Conservation (phyloP, 2,797 vertebrate genomes). For the Carcharodon carcharias region DNA sequence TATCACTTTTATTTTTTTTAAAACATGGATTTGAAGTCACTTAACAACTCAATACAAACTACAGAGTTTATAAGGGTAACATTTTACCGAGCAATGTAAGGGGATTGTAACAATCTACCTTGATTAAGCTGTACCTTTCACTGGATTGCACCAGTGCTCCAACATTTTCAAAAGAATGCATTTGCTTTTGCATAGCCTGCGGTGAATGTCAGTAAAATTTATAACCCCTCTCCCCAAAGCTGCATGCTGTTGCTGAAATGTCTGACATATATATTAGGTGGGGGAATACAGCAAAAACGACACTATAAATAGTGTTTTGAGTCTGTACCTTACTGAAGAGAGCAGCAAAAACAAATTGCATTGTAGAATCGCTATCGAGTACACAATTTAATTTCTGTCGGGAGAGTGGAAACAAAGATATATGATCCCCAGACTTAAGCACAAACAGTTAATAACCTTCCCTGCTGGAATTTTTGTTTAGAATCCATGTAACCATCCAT, state of each 20-base stretch:
- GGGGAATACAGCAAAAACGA: constrained; percentile 84
- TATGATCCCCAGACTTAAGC: not conserved
- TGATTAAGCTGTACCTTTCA: constrained; percentile 37
- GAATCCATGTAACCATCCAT: not conserved
- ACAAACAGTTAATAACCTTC: not conserved
- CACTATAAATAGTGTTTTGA: constrained; percentile 73
- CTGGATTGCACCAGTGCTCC: constrained; percentile 18
- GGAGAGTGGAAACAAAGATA: not conserved
- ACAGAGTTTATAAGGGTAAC: not conserved
- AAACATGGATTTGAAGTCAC: not conserved
- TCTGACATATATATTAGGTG: constrained; percentile 96
- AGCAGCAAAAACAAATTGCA: constrained; percentile 26
- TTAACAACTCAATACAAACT: too few species aligned
- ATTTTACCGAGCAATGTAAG: not conserved
- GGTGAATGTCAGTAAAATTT: constrained; percentile 65
- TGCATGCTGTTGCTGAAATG: constrained; percentile 75
- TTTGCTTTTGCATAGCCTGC: constrained; percentile 44
- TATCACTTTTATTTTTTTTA: not conserved
- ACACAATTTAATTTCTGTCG: constrained; percentile 10
- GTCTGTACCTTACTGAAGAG: not conserved
- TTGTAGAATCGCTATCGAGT: not conserved
- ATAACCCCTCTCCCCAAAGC: constrained; percentile 74
- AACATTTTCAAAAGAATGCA: constrained; percentile 42
- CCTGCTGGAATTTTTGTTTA: not conserved
- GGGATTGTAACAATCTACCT: constrained; percentile 26